phyloP scores from a whole-genome alignment of 2,888 invertebrate species.

The Muschampia plurimacula region DNA sequence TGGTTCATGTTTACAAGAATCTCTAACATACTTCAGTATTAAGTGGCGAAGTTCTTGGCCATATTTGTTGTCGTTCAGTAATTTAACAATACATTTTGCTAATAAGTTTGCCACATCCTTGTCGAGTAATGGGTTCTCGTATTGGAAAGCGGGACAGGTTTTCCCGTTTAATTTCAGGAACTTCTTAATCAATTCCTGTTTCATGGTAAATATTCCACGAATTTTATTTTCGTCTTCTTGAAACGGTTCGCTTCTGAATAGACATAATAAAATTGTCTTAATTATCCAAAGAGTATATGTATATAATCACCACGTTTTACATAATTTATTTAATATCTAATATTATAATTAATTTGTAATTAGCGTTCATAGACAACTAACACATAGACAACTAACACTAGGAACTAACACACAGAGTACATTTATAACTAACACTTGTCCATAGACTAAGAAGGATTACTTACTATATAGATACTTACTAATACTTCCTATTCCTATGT shows the following conservation, averaged over 20 bases:
- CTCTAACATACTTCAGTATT: background rate
- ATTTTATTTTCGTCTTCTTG: background rate
- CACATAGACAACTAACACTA: too few species aligned
- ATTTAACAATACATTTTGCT: conserved; percentile 71
- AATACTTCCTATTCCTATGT: too few species aligned
- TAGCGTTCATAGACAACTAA: too few species aligned
- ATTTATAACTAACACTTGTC: too few species aligned
- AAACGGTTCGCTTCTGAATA: background rate
- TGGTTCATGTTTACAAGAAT: conserved; percentile 59
- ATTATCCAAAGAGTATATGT: too few species aligned
- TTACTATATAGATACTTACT: too few species aligned
- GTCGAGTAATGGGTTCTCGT: conserved; percentile 70
- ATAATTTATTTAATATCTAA: too few species aligned
- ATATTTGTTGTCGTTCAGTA: conserved; percentile 59
- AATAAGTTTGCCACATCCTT: conserved; percentile 65
- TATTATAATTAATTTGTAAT: too few species aligned
- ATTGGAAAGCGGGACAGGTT: conserved; percentile 62
- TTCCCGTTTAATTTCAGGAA: conserved; percentile 35
- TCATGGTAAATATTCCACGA: background rate
- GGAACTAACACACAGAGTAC: too few species aligned
- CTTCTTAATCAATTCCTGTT: background rate
- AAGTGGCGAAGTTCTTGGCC: conserved; percentile 43
- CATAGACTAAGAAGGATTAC: too few species aligned
- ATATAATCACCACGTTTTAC: too few species aligned
- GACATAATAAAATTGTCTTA: too few species aligned